Evolutionary conservation across 2,888 invertebrate genomes (phyloP).

Genomic region (Cinara cedri): DNA sequence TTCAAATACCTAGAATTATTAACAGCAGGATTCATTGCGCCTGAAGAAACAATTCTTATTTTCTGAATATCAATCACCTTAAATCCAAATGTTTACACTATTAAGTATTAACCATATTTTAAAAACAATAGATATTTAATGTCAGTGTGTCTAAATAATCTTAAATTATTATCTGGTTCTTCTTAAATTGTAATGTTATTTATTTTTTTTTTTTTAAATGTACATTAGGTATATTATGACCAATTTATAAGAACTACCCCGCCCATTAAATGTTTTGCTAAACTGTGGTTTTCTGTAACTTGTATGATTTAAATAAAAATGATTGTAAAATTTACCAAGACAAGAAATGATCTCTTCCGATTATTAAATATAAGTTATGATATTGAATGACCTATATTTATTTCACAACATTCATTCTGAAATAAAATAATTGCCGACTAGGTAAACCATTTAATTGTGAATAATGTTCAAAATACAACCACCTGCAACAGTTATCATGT

Average conservation of each 20-base stretch:
- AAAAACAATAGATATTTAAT: conserved; percentile 15
- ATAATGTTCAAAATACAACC: conserved; percentile 21
- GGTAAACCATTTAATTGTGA: not conserved
- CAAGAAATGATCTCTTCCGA: not conserved
- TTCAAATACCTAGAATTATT: conserved; percentile 48
- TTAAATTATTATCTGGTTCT: not conserved
- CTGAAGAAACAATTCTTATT: conserved; percentile 46
- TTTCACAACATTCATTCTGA: conserved; percentile 10
- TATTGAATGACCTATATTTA: conserved; percentile 16
- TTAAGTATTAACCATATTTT: conserved; percentile 50
- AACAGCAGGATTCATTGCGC: conserved; percentile 51
- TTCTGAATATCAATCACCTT: conserved; percentile 55
- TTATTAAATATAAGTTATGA: not conserved
- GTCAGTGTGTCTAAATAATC: conserved; percentile 19
- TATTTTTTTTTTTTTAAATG: conserved; percentile 23
- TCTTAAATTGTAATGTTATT: not conserved
- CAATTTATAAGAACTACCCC: conserved; percentile 1
- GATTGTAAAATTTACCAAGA: not conserved
- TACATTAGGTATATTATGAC: not conserved
- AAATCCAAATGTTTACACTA: conserved; percentile 51
- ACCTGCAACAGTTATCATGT: conserved; percentile 38
- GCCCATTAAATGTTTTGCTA: conserved; percentile 1
- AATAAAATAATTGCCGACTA: not conserved
- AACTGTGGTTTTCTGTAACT: not conserved
- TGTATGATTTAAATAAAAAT: conserved; percentile 26